Conservation (phyloP, 2,888 invertebrate species). For the Athalia rosae region DNA sequence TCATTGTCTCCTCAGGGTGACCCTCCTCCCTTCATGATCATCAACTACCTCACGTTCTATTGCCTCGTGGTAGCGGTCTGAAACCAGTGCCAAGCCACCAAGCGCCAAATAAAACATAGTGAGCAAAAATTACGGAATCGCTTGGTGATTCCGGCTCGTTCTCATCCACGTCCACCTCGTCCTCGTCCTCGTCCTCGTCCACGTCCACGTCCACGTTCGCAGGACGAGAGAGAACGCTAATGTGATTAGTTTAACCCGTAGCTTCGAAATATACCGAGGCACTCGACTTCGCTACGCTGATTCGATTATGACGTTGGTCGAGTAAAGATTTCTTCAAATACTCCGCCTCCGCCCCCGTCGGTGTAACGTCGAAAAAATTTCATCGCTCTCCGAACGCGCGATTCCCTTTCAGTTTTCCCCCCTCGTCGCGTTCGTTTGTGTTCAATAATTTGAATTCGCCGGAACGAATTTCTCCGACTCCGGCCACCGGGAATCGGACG, state of each 20-base stretch:
- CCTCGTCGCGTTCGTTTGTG: no score
- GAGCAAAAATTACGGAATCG: conserved; percentile 39
- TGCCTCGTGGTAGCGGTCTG: conserved; percentile 51
- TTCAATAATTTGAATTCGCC: no score
- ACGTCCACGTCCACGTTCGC: neutral
- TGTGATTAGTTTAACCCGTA: conserved; percentile 19
- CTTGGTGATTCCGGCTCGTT: conserved; percentile 28
- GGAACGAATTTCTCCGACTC: no score
- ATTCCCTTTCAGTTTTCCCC: no score
- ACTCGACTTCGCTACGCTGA: conserved; percentile 1
- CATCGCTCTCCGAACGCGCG: no score
- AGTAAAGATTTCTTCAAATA: conserved; percentile 24
- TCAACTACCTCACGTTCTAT: conserved; percentile 60
- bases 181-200: neutral
- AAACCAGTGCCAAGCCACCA: conserved; percentile 61
- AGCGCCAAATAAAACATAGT: conserved; percentile 58
- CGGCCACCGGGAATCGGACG: neutral
- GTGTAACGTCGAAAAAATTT: neutral
- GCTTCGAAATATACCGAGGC: conserved; percentile 24
- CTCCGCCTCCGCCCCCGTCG: neutral
- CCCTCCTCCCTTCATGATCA: conserved; percentile 64
- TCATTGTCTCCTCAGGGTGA: conserved; percentile 63
- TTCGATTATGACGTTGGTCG: conserved; percentile 31
- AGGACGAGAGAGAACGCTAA: conserved; percentile 24
- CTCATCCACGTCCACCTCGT: conserved; percentile 5